Conservation (phyloP, 35 echinoderm and acorn worm genomes). For the Eucidaris tribuloides region DNA sequence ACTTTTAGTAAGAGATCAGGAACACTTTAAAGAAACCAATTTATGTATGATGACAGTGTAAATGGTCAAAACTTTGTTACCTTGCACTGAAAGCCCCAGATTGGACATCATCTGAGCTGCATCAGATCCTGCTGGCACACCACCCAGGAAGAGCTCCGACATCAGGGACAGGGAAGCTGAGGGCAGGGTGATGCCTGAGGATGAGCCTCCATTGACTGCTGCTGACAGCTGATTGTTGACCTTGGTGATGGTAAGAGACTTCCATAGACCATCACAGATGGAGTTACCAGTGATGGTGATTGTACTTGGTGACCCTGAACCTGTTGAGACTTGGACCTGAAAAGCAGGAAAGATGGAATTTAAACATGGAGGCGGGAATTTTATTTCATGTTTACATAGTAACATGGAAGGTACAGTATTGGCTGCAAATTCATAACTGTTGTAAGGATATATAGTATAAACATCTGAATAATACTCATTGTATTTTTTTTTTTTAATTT, state of each 20-base stretch:
- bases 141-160: conserved; percentile 63
- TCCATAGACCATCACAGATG: conserved; percentile 86
- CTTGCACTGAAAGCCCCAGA: not conserved
- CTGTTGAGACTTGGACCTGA: conserved; percentile 39
- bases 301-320: not conserved
- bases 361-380: too few species aligned
- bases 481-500: too few species aligned
- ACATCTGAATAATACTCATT: too few species aligned
- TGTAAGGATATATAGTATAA: too few species aligned
- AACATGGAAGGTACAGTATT: too few species aligned
- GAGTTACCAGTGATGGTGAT: not conserved
- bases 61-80: not conserved
- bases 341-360: not conserved
- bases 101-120: not conserved
- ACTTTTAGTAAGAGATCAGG: too few species aligned
- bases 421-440: too few species aligned
- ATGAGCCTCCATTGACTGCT: conserved; percentile 25
- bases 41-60: not conserved
- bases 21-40: too few species aligned
- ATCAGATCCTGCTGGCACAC: conserved; percentile 53
- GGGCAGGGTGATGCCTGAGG: not conserved
- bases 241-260: conserved; percentile 42
- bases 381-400: too few species aligned
- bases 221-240: conserved; percentile 30
- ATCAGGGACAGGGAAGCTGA: conserved; percentile 28